These are phyloP conservation scores for Cygnus olor DNA, from an alignment of 2,797 vertebrate genomes.

Conservation along the genomic window DNA sequence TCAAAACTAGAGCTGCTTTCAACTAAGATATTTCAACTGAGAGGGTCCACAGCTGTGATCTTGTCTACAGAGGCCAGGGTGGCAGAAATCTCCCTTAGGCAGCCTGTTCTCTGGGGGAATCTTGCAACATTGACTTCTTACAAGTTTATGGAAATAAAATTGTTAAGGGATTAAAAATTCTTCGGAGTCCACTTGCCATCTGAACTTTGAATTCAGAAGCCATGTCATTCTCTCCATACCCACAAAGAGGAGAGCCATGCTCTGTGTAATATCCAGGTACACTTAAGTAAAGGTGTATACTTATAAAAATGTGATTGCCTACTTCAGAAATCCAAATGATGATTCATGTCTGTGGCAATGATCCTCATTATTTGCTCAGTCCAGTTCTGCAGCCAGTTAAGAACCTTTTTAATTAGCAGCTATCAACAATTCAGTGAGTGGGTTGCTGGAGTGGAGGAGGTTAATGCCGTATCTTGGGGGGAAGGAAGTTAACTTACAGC, in stretches of 20 bases:
- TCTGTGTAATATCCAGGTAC: neutral
- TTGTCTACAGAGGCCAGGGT: neutral
- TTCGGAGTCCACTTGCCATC: neutral
- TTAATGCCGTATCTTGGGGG: neutral
- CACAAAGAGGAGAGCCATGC: neutral
- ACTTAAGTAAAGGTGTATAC: neutral
- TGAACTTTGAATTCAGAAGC: neutral
- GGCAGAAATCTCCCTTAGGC: neutral
- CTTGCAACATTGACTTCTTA: neutral
- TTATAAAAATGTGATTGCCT: neutral
- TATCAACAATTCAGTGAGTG: constrained; percentile 18
- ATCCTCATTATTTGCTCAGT: neutral
- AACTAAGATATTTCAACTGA: neutral
- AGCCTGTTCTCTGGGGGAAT: neutral
- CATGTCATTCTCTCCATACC: neutral
- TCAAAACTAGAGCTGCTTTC: neutral
- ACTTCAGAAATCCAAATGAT: constrained; percentile 10
- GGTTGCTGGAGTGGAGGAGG: constrained; percentile 7
- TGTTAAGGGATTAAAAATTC: neutral
- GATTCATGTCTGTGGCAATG: neutral
- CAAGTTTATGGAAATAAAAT: neutral
- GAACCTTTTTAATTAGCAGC: constrained; percentile 42
- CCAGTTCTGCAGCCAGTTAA: neutral
- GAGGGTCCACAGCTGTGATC: neutral
- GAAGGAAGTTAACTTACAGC: neutral